Evolutionary conservation across 2,888 invertebrate genomes (phyloP).

Genomic region (Drosophila melanocephala): DNA sequence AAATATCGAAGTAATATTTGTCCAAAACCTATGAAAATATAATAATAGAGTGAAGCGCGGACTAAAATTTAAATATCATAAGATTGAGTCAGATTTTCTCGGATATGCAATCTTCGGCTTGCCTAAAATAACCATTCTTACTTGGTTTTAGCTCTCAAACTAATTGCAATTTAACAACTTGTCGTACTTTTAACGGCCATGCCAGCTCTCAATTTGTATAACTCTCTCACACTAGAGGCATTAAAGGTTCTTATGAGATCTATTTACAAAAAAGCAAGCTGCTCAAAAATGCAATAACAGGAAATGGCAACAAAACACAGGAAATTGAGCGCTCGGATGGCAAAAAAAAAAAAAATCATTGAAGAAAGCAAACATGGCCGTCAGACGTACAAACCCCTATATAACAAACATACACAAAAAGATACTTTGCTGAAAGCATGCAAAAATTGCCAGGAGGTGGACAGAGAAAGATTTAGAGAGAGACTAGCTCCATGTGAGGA

Average conservation of each 20-base stretch:
- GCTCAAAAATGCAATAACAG: constrained; percentile 79
- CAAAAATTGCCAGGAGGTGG: constrained; percentile 41
- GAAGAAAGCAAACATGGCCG: constrained; percentile 73
- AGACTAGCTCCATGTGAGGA: constrained; percentile 12
- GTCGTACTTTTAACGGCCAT: constrained; percentile 36
- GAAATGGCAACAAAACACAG: constrained; percentile 78
- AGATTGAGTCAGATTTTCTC: neutral
- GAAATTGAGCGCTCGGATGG: constrained; percentile 74
- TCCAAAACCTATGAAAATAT: neutral
- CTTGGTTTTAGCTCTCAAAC: constrained; percentile 35
- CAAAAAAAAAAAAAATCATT: constrained; percentile 37
- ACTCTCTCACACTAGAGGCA: constrained; percentile 9
- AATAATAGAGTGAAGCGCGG: too few relatives aligned
- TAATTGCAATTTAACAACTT: constrained; percentile 74
- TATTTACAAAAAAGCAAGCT: constrained; percentile 46
- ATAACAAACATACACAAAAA: constrained; percentile 8
- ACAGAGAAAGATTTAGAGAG: neutral
- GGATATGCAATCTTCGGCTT: neutral
- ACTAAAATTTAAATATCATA: neutral
- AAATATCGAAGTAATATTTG: neutral
- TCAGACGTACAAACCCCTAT: constrained; percentile 30
- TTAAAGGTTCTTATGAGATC: constrained; percentile 43
- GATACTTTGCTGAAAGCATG: constrained; percentile 50
- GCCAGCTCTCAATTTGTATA: constrained; percentile 27
- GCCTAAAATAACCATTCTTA: neutral